These are phyloP conservation scores for Apostichopus californicus DNA, from an alignment of 35 echinoderm and acorn worm species.

Conservation along the genomic window DNA sequence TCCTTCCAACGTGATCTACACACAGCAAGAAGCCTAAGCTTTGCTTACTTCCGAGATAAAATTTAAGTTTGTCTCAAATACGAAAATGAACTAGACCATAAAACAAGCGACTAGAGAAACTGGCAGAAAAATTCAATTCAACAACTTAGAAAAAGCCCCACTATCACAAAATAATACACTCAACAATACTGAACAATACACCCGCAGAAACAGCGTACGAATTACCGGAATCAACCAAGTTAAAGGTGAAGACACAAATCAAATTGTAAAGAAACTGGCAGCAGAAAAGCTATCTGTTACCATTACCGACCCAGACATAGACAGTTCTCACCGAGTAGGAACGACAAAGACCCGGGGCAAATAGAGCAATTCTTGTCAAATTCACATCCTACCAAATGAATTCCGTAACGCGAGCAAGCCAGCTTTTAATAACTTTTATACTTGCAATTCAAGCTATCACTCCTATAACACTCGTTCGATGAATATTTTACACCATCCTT, in stretches of 20 bases:
- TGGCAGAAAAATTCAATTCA: neutral
- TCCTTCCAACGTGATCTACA: too few species aligned
- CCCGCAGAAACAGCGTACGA: neutral
- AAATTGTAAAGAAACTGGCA: neutral
- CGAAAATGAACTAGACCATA: too few species aligned
- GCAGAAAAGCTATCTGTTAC: neutral
- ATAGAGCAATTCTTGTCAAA: neutral
- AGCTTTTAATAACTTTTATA: too few species aligned
- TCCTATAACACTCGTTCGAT: too few species aligned
- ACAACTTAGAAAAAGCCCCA: neutral
- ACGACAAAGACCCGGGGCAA: neutral
- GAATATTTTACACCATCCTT: too few species aligned
- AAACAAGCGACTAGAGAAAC: neutral
- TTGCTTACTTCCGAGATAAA: too few species aligned
- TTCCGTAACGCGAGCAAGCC: neutral
- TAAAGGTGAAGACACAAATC: neutral
- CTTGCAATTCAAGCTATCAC: too few species aligned
- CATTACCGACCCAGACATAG: neutral
- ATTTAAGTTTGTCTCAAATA: too few species aligned
- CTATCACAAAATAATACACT: neutral
- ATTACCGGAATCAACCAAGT: neutral
- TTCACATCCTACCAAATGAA: neutral
- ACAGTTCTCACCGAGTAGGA: neutral
- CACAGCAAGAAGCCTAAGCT: too few species aligned
- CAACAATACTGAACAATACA: neutral